These are phyloP conservation scores for Zaprionus capensis DNA, from an alignment of 1,140 invertebrate species.

Conservation along the genomic window DNA sequence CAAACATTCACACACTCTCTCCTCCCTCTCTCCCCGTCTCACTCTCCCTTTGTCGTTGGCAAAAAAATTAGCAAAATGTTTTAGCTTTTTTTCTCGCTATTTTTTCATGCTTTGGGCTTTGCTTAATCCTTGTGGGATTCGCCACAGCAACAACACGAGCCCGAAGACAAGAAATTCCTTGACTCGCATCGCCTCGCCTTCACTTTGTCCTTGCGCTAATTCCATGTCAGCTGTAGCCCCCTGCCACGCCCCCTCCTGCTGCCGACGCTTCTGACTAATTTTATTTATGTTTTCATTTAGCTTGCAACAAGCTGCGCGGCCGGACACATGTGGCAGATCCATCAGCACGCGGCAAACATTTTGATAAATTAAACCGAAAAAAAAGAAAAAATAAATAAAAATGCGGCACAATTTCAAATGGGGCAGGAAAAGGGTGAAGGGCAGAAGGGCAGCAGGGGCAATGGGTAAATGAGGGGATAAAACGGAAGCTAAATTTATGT, in stretches of 20 bases:
- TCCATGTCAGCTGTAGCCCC: conserved; percentile 34
- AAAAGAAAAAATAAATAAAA: conserved; percentile 66
- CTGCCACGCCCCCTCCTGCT: background rate
- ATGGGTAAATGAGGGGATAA: conserved; percentile 9
- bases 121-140: conserved; percentile 60
- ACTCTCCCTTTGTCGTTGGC: conserved; percentile 44
- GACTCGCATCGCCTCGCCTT: conserved; percentile 8
- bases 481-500: conserved; percentile 74
- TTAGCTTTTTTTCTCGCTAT: conserved; percentile 1
- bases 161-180: conserved; percentile 13
- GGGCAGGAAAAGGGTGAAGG: background rate
- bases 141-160: conserved; percentile 1
- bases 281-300: conserved; percentile 75
- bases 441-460: background rate
- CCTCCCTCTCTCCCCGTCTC: background rate
- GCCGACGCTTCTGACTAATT: conserved; percentile 51
- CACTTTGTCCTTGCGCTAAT: conserved; percentile 69
- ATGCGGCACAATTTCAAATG: conserved; percentile 30
- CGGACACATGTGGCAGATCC: conserved; percentile 46
- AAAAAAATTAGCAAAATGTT: conserved; percentile 75
- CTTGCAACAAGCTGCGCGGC: conserved; percentile 4
- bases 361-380: conserved; percentile 64
- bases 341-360: conserved; percentile 65
- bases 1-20: conserved; percentile 10
- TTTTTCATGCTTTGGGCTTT: conserved; percentile 8